phyloP scores from a whole-genome alignment of 2,888 invertebrate genomes.

The Gerris lacustris region DNA sequence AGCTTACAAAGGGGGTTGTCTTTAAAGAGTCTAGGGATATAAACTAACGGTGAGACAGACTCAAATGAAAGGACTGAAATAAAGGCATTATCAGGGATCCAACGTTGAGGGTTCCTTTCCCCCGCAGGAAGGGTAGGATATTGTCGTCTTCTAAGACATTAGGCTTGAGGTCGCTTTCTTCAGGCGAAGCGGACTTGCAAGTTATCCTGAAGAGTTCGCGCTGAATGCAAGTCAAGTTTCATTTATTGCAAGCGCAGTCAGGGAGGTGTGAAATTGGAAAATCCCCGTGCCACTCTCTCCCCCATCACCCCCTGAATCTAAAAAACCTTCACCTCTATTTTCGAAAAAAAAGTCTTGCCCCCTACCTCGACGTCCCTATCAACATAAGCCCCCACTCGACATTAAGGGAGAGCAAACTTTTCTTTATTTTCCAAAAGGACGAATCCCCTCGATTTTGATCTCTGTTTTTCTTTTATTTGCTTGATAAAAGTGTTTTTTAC shows the following conservation, averaged over 20 bases:
- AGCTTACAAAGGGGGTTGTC: too few relatives aligned
- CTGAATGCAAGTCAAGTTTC: background rate
- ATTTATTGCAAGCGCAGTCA: constrained; percentile 25
- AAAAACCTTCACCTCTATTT: too few relatives aligned
- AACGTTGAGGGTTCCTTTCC: too few relatives aligned
- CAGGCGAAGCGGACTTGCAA: background rate
- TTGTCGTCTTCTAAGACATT: constrained; percentile 23
- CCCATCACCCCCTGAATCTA: constrained; percentile 5
- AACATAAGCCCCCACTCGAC: background rate
- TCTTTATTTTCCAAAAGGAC: background rate
- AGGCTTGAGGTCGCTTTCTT: constrained; percentile 15
- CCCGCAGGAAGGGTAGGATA: too few relatives aligned
- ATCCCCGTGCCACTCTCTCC: constrained; percentile 16
- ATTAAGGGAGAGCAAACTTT: background rate
- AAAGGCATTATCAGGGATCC: too few relatives aligned
- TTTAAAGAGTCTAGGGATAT: too few relatives aligned
- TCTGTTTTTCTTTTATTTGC: too few relatives aligned
- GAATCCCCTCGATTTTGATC: too few relatives aligned
- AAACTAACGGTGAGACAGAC: too few relatives aligned
- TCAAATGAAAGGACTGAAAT: too few relatives aligned
- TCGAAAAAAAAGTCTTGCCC: too few relatives aligned
- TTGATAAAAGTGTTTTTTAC: too few relatives aligned
- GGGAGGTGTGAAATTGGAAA: constrained; percentile 28
- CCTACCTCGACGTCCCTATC: background rate
- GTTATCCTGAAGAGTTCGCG: background rate